A percentile compares a stretch with the other conserved stretches of the same genome.
Evolutionary conservation across 2,113 vertebrate genomes (phyloP).

Genomic region (Pollimyrus isidori): DNA sequence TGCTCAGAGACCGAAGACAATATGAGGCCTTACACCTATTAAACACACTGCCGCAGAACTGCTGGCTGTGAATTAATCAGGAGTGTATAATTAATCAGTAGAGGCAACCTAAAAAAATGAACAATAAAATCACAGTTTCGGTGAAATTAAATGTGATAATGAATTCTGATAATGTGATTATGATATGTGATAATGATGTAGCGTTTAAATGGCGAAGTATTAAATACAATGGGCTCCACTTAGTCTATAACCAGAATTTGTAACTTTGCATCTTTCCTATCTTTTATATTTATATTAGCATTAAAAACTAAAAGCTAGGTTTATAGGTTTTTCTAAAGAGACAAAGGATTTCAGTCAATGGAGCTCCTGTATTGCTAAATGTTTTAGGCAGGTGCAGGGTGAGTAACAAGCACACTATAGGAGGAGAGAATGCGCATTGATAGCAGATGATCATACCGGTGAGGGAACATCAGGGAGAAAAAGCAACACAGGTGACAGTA

Average conservation of each 20-base stretch:
- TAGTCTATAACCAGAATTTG: not conserved
- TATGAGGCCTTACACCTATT: not conserved
- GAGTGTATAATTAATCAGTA: not conserved
- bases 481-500: not conserved
- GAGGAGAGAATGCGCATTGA: not conserved
- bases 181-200: too few species aligned
- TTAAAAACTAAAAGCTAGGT: not conserved
- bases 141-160: not conserved
- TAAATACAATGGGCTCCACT: not conserved
- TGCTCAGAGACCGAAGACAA: too few species aligned
- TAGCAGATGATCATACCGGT: not conserved
- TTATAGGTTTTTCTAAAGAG: not conserved
- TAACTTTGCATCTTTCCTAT: not conserved
- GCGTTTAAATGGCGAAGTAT: not conserved
- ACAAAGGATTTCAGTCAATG: not conserved
- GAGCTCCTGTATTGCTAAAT: not conserved
- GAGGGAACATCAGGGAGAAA: not conserved
- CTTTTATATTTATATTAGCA: not conserved
- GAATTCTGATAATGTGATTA: not conserved
- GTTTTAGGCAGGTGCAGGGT: not conserved
- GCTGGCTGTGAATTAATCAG: not conserved
- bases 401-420: not conserved
- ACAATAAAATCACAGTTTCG: not conserved
- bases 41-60: not conserved
- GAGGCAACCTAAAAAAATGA: not conserved